Evolutionary conservation across 2,888 invertebrate genomes (phyloP), one percentile per base, ranked within the genome.

Genomic region (Colletes collaris): DNA sequence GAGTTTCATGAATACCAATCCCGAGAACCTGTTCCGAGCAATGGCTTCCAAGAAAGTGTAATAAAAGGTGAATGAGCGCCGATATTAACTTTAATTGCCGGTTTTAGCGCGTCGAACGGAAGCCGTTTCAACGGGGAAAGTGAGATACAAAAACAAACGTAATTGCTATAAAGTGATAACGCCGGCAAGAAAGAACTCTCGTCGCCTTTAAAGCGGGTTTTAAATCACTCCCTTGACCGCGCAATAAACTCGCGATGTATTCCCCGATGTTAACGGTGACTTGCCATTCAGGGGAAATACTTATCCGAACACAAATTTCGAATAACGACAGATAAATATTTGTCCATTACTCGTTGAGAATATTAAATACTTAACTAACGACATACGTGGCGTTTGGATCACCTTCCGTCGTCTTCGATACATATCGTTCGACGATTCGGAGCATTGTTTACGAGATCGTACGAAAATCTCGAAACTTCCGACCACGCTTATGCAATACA

Each of bases 31-130:
- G 70, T 79, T 77, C 35, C 16, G 11, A 37, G n/a, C 52, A 40
- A 44, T 49, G 16, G 40, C 77, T 58, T 56, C 16, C 63, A 35
- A 46, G 69, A 76, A 76, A 76, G n/a, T 19, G 53, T 70, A 62
- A 69, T 70, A 65, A 78, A 70, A 75, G 55, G 16, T 40, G 59
- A 27, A 13, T 50, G 35, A 44, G 46, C 27, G 10, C n/a, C 49
- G 37, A 10, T 46, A 75, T 68, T 68, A 67, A 62, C 53, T 70
- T 76, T 65, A 78, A 78, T 76, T 69, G 37, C 40, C 55, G 44
- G 69, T 56, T 70, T 13, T 53, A 16, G 5, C 55, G 78, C 55
- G 78, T 52, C 44, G 76, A 65, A 70, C 55, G 70, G 70, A 70
- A 76, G 60, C 64, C 27, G 13, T 11, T 27, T 5, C 11, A n/a